Percentiles rank a stretch among this genome's conserved stretches.
Evolutionary conservation across 2,888 invertebrate species (phyloP).

Genomic region (Pollenia angustigena): DNA sequence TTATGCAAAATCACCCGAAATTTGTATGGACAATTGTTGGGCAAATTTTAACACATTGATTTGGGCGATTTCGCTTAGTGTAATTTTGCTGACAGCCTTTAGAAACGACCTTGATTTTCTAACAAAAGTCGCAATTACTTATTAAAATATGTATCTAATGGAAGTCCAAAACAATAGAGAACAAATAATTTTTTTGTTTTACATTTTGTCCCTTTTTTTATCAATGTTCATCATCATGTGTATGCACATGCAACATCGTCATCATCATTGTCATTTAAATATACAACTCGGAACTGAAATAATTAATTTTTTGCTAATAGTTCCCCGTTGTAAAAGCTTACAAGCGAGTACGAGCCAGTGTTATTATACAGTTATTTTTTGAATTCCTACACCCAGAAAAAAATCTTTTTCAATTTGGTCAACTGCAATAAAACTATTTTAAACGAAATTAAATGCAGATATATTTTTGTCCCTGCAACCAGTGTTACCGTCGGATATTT

Average conservation of each 20-base stretch:
- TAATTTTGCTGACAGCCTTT: no score
- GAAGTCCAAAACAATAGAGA: neutral
- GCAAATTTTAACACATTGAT: no score
- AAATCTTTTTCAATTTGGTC: no score
- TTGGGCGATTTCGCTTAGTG: no score
- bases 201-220: neutral
- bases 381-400: no score
- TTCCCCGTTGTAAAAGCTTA: slow-evolving; percentile 2
- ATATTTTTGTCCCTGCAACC: neutral
- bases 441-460: no score
- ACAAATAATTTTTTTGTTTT: neutral
- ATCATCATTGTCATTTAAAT: slow-evolving; percentile 4
- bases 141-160: slow-evolving; percentile 1
- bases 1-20: no score
- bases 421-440: no score
- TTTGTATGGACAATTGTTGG: no score
- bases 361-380: no score
- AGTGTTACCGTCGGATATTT: no score
- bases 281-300: neutral
- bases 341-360: slow-evolving; percentile 16
- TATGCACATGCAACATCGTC: no score
- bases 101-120: neutral
- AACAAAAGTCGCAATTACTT: slow-evolving; percentile 4
- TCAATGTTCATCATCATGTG: neutral
- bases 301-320: slow-evolving; percentile 35